Evolutionary conservation across 2,888 invertebrate genomes (phyloP), one percentile per base, ranked within the genome.

Genomic region (Drosophila subsilvestris): DNA sequence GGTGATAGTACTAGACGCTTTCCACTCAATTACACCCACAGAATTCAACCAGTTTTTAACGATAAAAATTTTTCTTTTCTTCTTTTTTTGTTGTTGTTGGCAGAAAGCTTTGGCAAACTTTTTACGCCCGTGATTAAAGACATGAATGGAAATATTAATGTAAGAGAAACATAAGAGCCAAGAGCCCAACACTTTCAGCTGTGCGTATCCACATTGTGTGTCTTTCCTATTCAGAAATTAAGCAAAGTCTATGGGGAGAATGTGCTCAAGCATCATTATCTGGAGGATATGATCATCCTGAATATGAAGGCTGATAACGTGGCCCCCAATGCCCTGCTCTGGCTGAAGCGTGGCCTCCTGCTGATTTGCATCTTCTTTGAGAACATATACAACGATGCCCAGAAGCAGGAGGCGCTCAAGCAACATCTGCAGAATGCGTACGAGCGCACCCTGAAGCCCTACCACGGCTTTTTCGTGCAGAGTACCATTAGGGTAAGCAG

Each of bases 391-490:
- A 84, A 90, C 44, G 92, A 92, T 70, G 67, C 83, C 51, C 79
- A 89, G 44, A 76, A 63, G 12, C 67, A 91, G 27, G 94, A 95
- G 76, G 94, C 94, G 86, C 92, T 96, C 84, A 94, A 94, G 62
- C 93, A 93, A 22, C 94, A 94, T 89, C 93, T 96, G 55, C 94
- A 93, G 77, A 92, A 93, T 68, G 95, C 96, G 0, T 97, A 97
- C 90, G 94, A 95, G 80, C 94, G 94, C 55, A 94, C 95, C 42
- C 92, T 97, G 20, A 95, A 95, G 90, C 94, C 93, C 69, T 95
- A 96, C 89, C 97, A 97, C 83, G 95, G 94, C 73, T 96, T 96
- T 95, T 93, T 96, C 83, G 94, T 95, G 4, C 95, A 95, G 88
- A 95, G 95, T 92, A 91, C 96, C 54, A 96, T 96, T 90, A 93